These are phyloP conservation scores for Lerista edwardsae DNA, from an alignment of 2,797 vertebrate species.

Conservation along the genomic window DNA sequence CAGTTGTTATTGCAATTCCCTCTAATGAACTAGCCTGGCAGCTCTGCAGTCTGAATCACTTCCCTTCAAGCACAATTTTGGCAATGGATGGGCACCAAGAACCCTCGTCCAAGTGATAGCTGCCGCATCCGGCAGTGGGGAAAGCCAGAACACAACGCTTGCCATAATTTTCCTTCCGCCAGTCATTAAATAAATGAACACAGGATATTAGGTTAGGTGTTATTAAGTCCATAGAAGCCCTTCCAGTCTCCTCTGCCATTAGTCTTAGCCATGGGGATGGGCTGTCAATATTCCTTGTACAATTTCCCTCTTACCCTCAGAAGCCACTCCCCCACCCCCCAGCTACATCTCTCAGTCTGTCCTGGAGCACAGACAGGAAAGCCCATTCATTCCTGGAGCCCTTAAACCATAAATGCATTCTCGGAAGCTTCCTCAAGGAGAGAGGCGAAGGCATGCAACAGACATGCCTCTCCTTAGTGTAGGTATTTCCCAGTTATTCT, in stretches of 20 bases:
- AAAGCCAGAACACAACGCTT: conserved; percentile 30
- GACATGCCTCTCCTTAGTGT: background rate
- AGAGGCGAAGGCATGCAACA: background rate
- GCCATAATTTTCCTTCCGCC: conserved; percentile 3
- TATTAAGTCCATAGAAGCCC: conserved; percentile 31
- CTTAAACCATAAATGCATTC: conserved; percentile 2
- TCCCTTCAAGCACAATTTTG: background rate
- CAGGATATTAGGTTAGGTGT: conserved; percentile 47
- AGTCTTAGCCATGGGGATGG: background rate
- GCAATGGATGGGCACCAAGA: background rate
- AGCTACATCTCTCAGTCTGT: background rate
- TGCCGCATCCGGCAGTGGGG: background rate
- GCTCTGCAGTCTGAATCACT: background rate
- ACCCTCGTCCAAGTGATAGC: background rate
- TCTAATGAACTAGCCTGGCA: background rate
- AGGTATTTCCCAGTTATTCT: background rate
- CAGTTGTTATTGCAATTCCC: background rate
- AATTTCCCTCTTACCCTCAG: background rate
- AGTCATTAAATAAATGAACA: background rate
- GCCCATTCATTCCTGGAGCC: background rate
- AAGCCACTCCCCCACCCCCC: background rate
- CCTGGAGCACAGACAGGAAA: background rate
- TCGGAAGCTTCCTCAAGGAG: background rate
- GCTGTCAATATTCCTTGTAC: background rate
- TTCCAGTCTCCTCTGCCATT: conserved; percentile 37